Base-by-base conservation (phyloP, 2,797 vertebrate genomes). In the Hippopotamyrus pictus region DNA sequence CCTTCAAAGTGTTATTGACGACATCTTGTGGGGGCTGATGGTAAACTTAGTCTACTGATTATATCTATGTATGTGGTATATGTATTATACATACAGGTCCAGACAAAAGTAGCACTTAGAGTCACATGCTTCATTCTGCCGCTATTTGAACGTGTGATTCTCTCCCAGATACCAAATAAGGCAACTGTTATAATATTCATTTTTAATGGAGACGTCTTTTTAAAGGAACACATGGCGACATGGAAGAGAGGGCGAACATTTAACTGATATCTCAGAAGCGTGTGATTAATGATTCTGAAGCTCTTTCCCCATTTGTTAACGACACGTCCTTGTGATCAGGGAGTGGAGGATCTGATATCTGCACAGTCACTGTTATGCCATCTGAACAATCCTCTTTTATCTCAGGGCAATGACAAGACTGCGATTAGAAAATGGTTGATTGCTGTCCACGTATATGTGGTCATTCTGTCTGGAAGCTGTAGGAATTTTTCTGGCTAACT, bases 1-100 rank as follows among this genome's bases (percentile, higher is more conserved):
- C 19, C 5, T 19, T 59, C 4, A 85, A 46, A 3, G 33, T 29
- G 79, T 85, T 76, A 89, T 46, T 46, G 37, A 76, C 79, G 88
- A 89, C 88, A 89, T 46, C 82, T 85, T 44, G 88, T 89, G 88
- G 53, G 54, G 19, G 41, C 44, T 46, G 6, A 65, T 62, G 54
- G 54, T 65, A 62, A 7, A 44, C 4, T 57, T 87, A 14, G 37
- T 50, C 41, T 14, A n/a, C 41, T 51, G 48, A 48, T 84, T 29
- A 25, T 9, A 8, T 79, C 33, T 37, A 2, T 37, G 33, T 79
- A 79, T 86, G 11, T 57, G 1, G 6, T 59, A 8, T n/a, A 59
- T 29, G 84, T 54, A 54, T 44, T 86, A 33, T 14, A 29, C n/a
- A 54, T 54, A 33, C 29, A 54, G 2, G 29, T 46, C n/a, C n/a